A percentile compares a stretch with the other conserved stretches of the same genome.
Conservation (phyloP, 2,888 invertebrate species). For the Papilio elwesi region DNA sequence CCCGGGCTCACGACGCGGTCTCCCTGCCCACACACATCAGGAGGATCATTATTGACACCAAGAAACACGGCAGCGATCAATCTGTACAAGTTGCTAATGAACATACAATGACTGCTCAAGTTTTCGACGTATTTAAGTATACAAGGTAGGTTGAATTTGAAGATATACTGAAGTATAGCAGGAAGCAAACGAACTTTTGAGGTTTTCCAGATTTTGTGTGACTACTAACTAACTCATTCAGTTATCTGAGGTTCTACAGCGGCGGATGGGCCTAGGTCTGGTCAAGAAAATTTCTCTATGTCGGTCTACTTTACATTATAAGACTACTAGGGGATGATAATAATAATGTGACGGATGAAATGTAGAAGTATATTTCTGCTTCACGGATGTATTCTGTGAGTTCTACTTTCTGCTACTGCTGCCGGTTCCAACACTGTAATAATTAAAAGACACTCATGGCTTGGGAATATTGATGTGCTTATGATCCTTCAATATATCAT, state of each 20-base stretch:
- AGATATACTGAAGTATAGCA: no score
- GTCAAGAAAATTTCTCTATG: no score
- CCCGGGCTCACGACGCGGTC: conserved; percentile 83
- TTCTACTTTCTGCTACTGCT: background rate
- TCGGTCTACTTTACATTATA: no score
- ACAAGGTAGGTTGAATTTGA: conserved; percentile 50
- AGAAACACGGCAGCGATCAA: conserved; percentile 46
- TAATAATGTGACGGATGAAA: no score
- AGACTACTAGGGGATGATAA: no score
- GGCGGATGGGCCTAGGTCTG: no score
- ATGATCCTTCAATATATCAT: conserved; percentile 47
- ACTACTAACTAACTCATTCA: no score
- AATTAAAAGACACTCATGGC: background rate
- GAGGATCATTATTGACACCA: conserved; percentile 54
- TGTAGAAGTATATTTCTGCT: no score
- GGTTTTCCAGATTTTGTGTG: no score
- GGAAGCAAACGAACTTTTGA: no score
- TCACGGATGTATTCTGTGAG: no score
- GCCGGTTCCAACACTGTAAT: background rate
- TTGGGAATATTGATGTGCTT: conserved; percentile 47
- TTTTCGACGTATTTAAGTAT: conserved; percentile 46
- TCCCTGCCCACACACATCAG: conserved; percentile 83
- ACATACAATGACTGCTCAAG: conserved; percentile 46
- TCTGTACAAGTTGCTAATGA: conserved; percentile 38
- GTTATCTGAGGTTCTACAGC: no score